Evolutionary conservation across 2,113 vertebrate species (phyloP).

Genomic region (Kryptolebias marmoratus): DNA sequence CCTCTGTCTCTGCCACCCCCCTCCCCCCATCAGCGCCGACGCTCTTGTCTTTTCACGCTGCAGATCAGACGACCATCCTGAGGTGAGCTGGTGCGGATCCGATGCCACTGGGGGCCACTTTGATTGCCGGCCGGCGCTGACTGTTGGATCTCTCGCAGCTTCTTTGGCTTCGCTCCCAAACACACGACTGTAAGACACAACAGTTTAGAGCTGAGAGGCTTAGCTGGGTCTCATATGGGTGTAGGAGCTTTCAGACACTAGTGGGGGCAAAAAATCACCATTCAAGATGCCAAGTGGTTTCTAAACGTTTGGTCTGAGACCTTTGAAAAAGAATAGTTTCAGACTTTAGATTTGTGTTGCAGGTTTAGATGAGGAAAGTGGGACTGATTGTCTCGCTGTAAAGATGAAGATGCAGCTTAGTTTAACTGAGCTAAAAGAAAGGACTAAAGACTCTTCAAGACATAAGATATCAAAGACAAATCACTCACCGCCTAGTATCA

Average conservation of each 20-base stretch:
- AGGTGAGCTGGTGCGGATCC: slow-evolving; percentile 71
- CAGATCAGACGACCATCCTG: slow-evolving; percentile 73
- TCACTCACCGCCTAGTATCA: no score
- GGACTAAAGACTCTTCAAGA: no score
- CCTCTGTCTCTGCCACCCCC: slow-evolving; percentile 8
- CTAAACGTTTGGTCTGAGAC: not conserved
- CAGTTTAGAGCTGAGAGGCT: slow-evolving; percentile 47
- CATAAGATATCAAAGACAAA: no score
- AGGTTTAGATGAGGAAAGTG: not conserved
- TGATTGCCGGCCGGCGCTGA: slow-evolving; percentile 72
- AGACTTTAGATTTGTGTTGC: not conserved
- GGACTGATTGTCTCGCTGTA: not conserved
- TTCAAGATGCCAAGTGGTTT: not conserved
- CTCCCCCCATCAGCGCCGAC: not conserved
- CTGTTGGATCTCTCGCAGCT: slow-evolving; percentile 76
- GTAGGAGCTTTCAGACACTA: slow-evolving; percentile 8
- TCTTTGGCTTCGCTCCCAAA: slow-evolving; percentile 71
- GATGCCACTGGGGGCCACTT: slow-evolving; percentile 66
- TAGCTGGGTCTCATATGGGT: slow-evolving; percentile 33
- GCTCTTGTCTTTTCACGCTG: slow-evolving; percentile 54
- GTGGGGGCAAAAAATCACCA: not conserved
- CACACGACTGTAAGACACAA: slow-evolving; percentile 43
- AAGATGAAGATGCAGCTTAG: no score
- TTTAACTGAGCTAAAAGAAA: no score
- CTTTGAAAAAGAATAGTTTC: slow-evolving; percentile 3